Conservation (phyloP, 2,113 vertebrate species). For the Phainopepla nitens region DNA sequence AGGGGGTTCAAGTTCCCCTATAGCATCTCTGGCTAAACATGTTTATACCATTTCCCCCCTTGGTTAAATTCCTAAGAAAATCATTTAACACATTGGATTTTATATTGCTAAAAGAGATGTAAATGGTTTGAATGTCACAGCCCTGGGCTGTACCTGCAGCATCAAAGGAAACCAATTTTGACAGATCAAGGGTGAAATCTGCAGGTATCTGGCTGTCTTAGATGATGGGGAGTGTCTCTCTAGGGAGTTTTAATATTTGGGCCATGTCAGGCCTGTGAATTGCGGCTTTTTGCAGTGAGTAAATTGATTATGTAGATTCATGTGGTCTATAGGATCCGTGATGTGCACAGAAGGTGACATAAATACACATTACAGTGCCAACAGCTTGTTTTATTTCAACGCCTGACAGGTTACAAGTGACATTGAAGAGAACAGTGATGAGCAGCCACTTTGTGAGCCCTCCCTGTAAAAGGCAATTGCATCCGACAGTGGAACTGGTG, state of each 20-base stretch:
- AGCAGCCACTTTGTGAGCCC: conserved; percentile 50
- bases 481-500: neutral
- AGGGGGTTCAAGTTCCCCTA: neutral
- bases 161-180: neutral
- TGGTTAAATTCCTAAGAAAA: neutral
- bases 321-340: neutral
- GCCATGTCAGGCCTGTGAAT: neutral
- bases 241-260: neutral
- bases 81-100: neutral
- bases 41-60: neutral
- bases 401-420: conserved; percentile 56
- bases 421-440: conserved; percentile 45
- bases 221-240: neutral
- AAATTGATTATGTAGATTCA: neutral
- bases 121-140: neutral
- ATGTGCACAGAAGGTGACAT: neutral
- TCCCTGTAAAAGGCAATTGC: conserved; percentile 9
- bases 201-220: neutral
- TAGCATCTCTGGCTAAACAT: neutral
- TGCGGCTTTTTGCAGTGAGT: neutral
- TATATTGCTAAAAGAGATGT: neutral
- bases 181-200: neutral
- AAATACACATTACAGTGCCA: neutral
- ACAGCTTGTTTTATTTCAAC: neutral
- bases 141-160: neutral